These are phyloP conservation scores for Philantomba maxwellii DNA, from an alignment of 2,113 vertebrate genomes.

Conservation along the genomic window DNA sequence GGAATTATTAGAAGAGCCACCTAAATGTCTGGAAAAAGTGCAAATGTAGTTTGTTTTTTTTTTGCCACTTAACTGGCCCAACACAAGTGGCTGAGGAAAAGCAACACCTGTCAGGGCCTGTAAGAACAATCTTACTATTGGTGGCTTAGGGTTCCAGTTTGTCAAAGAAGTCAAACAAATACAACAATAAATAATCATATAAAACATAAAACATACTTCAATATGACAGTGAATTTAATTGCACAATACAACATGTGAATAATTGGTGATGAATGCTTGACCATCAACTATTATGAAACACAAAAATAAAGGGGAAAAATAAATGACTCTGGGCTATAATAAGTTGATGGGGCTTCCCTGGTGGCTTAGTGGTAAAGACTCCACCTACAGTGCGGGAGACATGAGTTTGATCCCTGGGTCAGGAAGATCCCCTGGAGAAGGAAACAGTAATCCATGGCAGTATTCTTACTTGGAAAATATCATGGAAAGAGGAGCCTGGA, in stretches of 20 bases:
- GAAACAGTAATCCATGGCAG: neutral
- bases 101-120: neutral
- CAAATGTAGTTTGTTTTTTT: neutral
- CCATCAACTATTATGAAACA: neutral
- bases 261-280: neutral
- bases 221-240: neutral
- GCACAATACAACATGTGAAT: neutral
- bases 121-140: neutral
- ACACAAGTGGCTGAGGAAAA: neutral
- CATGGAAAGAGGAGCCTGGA: neutral
- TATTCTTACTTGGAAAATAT: neutral
- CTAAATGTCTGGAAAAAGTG: neutral
- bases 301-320: neutral
- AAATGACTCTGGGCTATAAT: neutral
- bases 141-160: too few relatives aligned
- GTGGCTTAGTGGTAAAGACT: neutral
- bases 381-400: neutral
- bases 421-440: neutral
- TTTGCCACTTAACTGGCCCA: neutral
- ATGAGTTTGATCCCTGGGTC: neutral
- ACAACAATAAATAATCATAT: neutral
- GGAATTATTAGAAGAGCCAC: constrained; percentile 11
- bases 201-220: neutral
- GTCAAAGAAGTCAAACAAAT: neutral
- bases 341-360: neutral